Percentiles rank a stretch among this genome's conserved stretches.
phyloP scores from a whole-genome alignment of 2,888 invertebrate species.

The Agonopterix alstromeriana region DNA sequence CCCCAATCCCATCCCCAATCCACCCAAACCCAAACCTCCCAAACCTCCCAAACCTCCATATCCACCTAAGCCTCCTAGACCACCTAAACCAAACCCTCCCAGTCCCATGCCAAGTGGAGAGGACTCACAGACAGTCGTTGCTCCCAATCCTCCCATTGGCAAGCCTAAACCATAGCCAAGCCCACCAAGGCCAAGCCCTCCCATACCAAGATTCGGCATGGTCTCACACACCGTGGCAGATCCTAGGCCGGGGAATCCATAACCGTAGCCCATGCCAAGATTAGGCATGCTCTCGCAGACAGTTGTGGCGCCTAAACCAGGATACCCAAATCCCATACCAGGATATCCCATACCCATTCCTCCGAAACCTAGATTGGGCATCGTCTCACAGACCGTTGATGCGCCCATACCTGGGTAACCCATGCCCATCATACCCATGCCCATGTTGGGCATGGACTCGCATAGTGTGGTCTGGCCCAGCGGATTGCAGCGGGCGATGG shows the following conservation, averaged over 20 bases:
- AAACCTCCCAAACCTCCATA: neutral
- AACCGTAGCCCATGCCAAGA: constrained; percentile 1
- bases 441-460: constrained; percentile 2
- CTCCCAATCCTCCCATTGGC: constrained; percentile 3
- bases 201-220: constrained; percentile 7
- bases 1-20: neutral
- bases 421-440: neutral
- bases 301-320: constrained; percentile 7
- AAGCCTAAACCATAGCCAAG: neutral
- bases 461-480: constrained; percentile 26
- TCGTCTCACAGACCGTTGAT: constrained; percentile 8
- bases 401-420: neutral
- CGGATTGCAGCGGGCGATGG: constrained; percentile 34
- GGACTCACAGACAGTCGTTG: constrained; percentile 17
- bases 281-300: constrained; percentile 17
- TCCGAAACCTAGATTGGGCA: constrained; percentile 7
- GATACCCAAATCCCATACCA: neutral
- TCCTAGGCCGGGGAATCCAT: constrained; percentile 3
- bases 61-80: constrained; percentile 1
- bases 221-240: constrained; percentile 11
- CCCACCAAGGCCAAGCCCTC: neutral
- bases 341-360: neutral
- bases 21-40: neutral
- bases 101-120: constrained; percentile 6
- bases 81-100: constrained; percentile 10